Evolutionary conservation across 2,888 invertebrate genomes (phyloP).

Genomic region (Epirrita christyi): DNA sequence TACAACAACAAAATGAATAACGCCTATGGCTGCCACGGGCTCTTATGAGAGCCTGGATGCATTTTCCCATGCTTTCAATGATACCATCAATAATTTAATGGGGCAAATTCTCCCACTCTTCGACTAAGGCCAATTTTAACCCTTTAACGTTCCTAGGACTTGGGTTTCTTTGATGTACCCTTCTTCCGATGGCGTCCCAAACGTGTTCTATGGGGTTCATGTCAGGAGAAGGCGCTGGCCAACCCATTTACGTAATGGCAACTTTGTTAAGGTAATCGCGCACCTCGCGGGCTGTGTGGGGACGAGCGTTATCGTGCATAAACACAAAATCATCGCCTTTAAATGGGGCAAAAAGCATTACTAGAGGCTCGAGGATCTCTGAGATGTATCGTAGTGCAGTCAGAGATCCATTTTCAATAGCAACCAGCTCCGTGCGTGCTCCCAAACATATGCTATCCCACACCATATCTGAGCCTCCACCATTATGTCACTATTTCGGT

Average conservation of each 20-base stretch:
- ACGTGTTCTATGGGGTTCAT: neutral
- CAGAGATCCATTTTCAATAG: constrained; percentile 10
- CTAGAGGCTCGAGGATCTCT: constrained; percentile 8
- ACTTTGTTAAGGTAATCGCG: no score
- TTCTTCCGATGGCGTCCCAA: constrained; percentile 2
- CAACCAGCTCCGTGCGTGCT: constrained; percentile 11
- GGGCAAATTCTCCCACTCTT: neutral
- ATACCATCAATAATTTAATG: neutral
- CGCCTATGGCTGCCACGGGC: neutral
- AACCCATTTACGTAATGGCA: constrained; percentile 4
- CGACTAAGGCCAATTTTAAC: neutral
- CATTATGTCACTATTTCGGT: constrained; percentile 15
- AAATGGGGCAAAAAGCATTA: constrained; percentile 7
- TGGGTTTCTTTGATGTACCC: neutral
- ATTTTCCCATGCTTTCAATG: no score
- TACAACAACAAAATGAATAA: neutral
- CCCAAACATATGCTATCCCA: neutral
- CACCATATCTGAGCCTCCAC: neutral
- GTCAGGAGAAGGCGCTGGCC: neutral
- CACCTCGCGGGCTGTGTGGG: no score
- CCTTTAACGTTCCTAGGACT: constrained; percentile 5
- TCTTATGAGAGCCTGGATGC: neutral
- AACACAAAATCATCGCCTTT: constrained; percentile 19
- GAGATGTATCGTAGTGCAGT: constrained; percentile 10
- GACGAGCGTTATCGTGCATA: constrained; percentile 19